phyloP scores from a whole-genome alignment of 2,797 vertebrate species.

The Gephyroberyx darwinii region DNA sequence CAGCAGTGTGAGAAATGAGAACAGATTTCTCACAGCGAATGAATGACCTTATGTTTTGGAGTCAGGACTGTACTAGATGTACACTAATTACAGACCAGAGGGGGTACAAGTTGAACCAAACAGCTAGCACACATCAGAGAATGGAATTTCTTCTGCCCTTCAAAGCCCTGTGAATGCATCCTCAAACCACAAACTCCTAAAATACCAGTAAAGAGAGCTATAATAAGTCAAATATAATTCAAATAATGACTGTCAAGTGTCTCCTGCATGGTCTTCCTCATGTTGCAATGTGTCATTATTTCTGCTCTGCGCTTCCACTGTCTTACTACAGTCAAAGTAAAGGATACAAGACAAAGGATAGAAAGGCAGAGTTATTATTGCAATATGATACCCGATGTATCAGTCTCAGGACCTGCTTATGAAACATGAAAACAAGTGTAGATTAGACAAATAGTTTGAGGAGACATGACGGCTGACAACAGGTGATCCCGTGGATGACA shows the following conservation, averaged over 20 bases:
- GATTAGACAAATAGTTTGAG: too few relatives aligned
- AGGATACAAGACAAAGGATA: too few relatives aligned
- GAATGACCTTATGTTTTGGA: constrained; percentile 34
- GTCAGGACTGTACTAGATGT: constrained; percentile 56
- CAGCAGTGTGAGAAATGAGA: constrained; percentile 45
- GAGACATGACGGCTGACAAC: too few relatives aligned
- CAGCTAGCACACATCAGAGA: constrained; percentile 72
- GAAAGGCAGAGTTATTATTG: too few relatives aligned
- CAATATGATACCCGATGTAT: too few relatives aligned
- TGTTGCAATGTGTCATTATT: constrained; percentile 10
- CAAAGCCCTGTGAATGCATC: constrained; percentile 65
- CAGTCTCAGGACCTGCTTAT: too few relatives aligned
- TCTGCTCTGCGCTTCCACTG: constrained; percentile 24
- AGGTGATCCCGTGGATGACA: too few relatives aligned
- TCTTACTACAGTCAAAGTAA: constrained; percentile 1
- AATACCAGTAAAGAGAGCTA: constrained; percentile 61
- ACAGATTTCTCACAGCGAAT: constrained; percentile 39
- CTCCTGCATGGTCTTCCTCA: constrained; percentile 18
- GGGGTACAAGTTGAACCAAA: constrained; percentile 63
- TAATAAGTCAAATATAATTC: constrained; percentile 60
- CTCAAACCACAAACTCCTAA: constrained; percentile 71
- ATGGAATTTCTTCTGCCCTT: constrained; percentile 46
- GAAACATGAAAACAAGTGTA: too few relatives aligned
- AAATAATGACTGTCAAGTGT: constrained; percentile 55
- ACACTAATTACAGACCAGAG: constrained; percentile 74